phyloP scores from a whole-genome alignment of 2,888 invertebrate species.

The Tipula confusa region DNA sequence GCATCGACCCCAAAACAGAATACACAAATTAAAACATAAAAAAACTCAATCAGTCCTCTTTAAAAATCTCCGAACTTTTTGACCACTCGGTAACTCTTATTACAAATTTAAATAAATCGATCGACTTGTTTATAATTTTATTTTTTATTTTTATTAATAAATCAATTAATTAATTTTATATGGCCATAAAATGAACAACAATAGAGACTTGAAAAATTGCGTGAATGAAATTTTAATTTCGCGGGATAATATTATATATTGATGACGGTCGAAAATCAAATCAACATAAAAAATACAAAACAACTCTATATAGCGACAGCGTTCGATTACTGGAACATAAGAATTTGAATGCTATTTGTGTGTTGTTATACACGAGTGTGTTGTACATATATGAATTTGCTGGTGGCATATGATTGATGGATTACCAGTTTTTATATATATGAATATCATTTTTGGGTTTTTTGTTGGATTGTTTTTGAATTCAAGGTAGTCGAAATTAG shows the following conservation, averaged over 20 bases:
- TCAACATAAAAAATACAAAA: background rate
- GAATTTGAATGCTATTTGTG: background rate
- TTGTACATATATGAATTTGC: background rate
- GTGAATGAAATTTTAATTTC: slow-evolving; percentile 8
- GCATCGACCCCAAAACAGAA: too few relatives aligned
- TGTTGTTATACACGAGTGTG: background rate
- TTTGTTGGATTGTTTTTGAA: background rate
- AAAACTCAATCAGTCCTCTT: too few relatives aligned
- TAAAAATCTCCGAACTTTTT: too few relatives aligned
- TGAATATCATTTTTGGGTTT: background rate
- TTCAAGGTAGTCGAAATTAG: slow-evolving; percentile 16
- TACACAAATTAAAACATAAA: too few relatives aligned
- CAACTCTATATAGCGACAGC: background rate
- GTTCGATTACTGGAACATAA: background rate
- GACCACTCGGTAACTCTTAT: background rate
- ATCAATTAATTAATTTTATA: background rate
- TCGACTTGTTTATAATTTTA: background rate
- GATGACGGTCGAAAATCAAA: background rate
- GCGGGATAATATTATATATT: background rate
- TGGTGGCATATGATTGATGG: slow-evolving; percentile 25
- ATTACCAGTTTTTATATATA: background rate
- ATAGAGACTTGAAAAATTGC: background rate
- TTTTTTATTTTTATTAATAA: background rate
- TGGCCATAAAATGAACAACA: background rate
- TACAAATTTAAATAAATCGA: background rate